Base-by-base conservation (phyloP, 1,140 invertebrate genomes). In the Eriocheir sinensis region DNA sequence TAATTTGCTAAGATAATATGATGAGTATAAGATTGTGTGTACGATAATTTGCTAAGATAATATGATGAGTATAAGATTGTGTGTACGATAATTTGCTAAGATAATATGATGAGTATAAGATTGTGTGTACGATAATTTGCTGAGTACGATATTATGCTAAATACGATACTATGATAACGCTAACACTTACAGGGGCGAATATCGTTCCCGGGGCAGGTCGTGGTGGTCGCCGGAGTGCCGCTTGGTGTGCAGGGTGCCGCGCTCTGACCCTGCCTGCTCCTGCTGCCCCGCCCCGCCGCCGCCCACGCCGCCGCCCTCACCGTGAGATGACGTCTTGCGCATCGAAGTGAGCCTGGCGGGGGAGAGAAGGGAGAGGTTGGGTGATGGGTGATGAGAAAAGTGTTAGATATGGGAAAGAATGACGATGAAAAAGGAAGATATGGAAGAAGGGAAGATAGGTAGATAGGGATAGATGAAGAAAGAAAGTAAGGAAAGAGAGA, bases 191-290 rank as follows among this genome's bases (percentile, higher is more conserved):
- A 93, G 48, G 17, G 95, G 95, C 0, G 95, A 95, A 48, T 95
- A 95, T 27, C 95, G 53, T 12, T 95, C 95, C 88, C 92, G 90
- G 79, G 95, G 86, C 2, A 93, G 89, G n/a, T 95, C 95, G 21
- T 95, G 95, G 40, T 94, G 92, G 86, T 99, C 99, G 21, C 98
- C 98, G 96, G 98, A 99, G 96, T 99, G 99, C 38, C 99, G 97
- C 97, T 99, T 99, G 0, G 99, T 99, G 96, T 99, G 99, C 89
- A 99, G 99, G 0, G 98, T 99, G 32, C 99, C 99, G 96, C 99
- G 98, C 96, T 99, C 98, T 38, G 94, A 93, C 30, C 93, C 85
- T 40, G 95, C 96, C 88, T 85, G 95, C 92, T 89, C 95, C 90
- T 93, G 96, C 34, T 91, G 96, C 36, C 93, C 96, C 32, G 92